Evolutionary conservation across 2,888 invertebrate genomes (phyloP).

Genomic region (Cyaniris semiargus): DNA sequence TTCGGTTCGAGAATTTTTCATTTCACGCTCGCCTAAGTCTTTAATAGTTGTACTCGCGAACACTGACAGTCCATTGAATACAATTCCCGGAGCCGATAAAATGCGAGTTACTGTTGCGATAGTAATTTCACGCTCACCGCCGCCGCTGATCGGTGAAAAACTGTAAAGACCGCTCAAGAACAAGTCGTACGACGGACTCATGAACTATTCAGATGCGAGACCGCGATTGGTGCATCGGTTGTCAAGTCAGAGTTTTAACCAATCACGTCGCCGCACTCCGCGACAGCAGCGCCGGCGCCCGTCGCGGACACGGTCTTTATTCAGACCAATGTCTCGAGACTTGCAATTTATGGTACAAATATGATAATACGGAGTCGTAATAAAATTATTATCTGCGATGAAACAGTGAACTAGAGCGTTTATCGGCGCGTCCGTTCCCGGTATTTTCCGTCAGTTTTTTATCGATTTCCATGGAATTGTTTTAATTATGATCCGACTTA

Average conservation of each 20-base stretch:
- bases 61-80: constrained; percentile 38
- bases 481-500: constrained; percentile 49
- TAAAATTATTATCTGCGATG: constrained; percentile 56
- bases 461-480: constrained; percentile 62
- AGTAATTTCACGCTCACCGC: constrained; percentile 67
- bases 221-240: not conserved
- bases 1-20: constrained; percentile 44
- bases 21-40: constrained; percentile 61
- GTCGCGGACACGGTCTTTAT: not conserved
- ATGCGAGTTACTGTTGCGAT: constrained; percentile 47
- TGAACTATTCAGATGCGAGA: not conserved
- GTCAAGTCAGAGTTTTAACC: not conserved
- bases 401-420: constrained; percentile 57
- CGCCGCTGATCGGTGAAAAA: constrained; percentile 59
- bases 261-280: not conserved
- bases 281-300: not conserved
- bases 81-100: constrained; percentile 42
- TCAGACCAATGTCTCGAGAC: constrained; percentile 52
- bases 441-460: constrained; percentile 55
- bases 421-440: constrained; percentile 67
- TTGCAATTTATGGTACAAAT: constrained; percentile 61
- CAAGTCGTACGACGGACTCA: not conserved
- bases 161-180: constrained; percentile 48
- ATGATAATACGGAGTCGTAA: constrained; percentile 66
- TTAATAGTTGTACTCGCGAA: constrained; percentile 59